These are phyloP conservation scores for Brachyopa scutellaris DNA, from an alignment of 2,888 invertebrate species.

Conservation along the genomic window DNA sequence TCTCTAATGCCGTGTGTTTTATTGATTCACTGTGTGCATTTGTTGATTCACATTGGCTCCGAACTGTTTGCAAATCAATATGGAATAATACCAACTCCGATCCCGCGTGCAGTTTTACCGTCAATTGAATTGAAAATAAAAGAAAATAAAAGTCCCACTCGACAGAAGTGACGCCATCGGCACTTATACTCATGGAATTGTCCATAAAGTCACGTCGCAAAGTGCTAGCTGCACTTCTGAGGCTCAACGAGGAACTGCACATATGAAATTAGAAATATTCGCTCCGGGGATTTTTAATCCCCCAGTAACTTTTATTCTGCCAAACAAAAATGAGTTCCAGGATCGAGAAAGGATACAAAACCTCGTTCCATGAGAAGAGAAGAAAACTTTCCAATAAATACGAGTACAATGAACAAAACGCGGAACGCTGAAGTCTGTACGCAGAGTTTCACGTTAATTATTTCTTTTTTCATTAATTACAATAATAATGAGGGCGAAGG, in stretches of 20 bases:
- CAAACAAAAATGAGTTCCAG: not conserved
- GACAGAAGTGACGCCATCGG: too few species aligned
- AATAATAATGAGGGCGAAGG: slow-evolving; percentile 30
- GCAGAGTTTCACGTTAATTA: slow-evolving; percentile 11
- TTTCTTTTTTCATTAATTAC: slow-evolving; percentile 59
- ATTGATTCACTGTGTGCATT: not conserved
- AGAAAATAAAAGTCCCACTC: not conserved
- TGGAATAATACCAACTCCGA: not conserved
- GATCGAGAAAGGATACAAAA: not conserved
- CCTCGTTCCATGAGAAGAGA: too few species aligned
- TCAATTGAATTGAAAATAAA: not conserved
- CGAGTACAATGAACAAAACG: not conserved
- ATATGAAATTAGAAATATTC: not conserved
- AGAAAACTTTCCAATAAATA: not conserved
- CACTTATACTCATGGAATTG: not conserved
- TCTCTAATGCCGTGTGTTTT: not conserved
- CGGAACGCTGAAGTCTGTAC: too few species aligned
- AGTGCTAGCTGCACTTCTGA: not conserved
- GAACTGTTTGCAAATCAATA: slow-evolving; percentile 7
- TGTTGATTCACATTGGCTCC: not conserved
- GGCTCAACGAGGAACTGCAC: not conserved
- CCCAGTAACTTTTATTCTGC: not conserved
- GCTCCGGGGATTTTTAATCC: not conserved
- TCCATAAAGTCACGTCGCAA: slow-evolving; percentile 7
- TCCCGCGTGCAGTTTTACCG: not conserved